A percentile compares a stretch with the other conserved stretches of the same genome.
Evolutionary conservation across 1,140 invertebrate species (phyloP).

Genomic region (Hermatobates lingyangjiaoensis): DNA sequence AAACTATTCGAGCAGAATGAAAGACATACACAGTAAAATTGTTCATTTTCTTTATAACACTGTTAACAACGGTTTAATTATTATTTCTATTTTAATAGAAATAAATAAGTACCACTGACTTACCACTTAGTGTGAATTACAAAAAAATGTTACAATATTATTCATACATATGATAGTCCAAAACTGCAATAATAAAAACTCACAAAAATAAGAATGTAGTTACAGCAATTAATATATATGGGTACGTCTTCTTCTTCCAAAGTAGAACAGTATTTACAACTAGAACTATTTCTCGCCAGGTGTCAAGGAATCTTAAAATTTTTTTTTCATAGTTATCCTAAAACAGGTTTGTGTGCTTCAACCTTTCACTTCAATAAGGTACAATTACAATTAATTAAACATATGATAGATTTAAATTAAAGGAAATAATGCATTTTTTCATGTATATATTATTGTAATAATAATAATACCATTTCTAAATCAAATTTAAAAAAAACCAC

Average conservation of each 20-base stretch:
- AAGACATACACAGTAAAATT: neutral
- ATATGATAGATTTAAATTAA: neutral
- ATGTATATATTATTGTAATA: too few species aligned
- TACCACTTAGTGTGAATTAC: neutral
- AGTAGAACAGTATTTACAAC: conserved; percentile 50
- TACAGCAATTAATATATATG: conserved; percentile 43
- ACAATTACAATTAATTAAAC: neutral
- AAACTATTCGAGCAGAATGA: too few species aligned
- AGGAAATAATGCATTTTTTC: too few species aligned
- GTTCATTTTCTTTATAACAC: neutral
- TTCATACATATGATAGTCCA: too few species aligned
- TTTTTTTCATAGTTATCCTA: conserved; percentile 30
- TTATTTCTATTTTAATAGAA: neutral
- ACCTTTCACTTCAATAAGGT: too few species aligned
- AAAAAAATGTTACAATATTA: neutral
- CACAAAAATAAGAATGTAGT: conserved; percentile 44
- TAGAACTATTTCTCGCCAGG: conserved; percentile 58
- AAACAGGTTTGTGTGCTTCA: too few species aligned
- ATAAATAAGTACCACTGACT: neutral
- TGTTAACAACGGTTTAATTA: neutral
- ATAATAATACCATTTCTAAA: too few species aligned
- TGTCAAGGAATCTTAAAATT: conserved; percentile 55
- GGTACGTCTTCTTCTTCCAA: conserved; percentile 68
- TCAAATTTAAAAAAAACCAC: too few species aligned
- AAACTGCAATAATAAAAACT: neutral